Percentiles rank a stretch among this genome's conserved stretches.
Conservation (phyloP, 2,888 invertebrate species). For the Conistra vaccinii region DNA sequence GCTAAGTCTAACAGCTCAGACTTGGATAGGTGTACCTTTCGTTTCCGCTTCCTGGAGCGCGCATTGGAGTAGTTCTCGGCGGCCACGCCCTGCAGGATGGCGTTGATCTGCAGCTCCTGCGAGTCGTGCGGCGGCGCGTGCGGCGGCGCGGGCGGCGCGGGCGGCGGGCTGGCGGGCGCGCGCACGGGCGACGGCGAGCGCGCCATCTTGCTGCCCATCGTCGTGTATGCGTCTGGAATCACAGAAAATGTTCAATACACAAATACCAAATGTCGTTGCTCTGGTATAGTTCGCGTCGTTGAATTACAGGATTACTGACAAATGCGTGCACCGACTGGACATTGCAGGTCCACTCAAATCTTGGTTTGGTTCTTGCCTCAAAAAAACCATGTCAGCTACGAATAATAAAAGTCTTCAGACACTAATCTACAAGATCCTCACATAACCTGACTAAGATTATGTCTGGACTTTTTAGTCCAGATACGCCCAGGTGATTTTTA, state of each 20-base stretch:
- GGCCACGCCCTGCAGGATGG: constrained; percentile 86
- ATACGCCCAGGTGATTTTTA: too few relatives aligned
- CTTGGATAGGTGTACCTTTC: constrained; percentile 70
- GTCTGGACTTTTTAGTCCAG: too few relatives aligned
- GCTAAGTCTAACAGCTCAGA: background rate
- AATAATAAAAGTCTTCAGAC: too few relatives aligned
- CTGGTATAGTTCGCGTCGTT: background rate
- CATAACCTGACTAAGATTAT: background rate
- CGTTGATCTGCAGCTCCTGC: constrained; percentile 88
- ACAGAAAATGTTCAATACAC: background rate
- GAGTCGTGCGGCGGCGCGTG: constrained; percentile 74
- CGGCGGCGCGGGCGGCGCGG: constrained; percentile 7
- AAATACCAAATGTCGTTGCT: background rate
- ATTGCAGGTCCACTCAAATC: too few relatives aligned
- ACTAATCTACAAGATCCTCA: background rate
- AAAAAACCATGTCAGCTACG: background rate
- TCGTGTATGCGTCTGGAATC: constrained; percentile 85
- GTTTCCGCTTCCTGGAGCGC: constrained; percentile 82
- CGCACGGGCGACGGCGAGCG: constrained; percentile 83
- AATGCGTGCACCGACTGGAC: background rate
- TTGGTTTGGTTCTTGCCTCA: background rate
- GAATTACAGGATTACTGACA: background rate
- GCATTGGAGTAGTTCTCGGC: constrained; percentile 83
- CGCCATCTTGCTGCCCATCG: constrained; percentile 85
- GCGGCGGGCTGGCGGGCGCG: constrained; percentile 60